A percentile compares a stretch with the other conserved stretches of the same genome.
Conservation (phyloP, 2,113 vertebrate species). For the Centropus unirufus region DNA sequence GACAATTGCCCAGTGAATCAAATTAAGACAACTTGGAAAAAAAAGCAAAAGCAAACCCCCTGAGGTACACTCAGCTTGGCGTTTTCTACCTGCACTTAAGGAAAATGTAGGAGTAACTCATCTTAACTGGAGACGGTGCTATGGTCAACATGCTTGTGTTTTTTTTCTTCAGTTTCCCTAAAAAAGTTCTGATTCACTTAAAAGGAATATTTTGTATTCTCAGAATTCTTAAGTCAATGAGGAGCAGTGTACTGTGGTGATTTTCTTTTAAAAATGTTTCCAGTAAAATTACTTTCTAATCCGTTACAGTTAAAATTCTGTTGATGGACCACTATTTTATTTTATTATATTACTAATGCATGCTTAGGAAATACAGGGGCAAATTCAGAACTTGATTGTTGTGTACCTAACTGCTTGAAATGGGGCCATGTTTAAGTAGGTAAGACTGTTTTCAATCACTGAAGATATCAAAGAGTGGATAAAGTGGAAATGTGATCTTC, state of each 20-base stretch:
- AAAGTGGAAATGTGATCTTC: not conserved
- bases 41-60: not conserved
- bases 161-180: not conserved
- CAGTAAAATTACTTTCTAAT: not conserved
- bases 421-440: not conserved
- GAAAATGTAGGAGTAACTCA: not conserved
- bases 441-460: not conserved
- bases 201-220: not conserved
- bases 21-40: not conserved
- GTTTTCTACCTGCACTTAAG: not conserved
- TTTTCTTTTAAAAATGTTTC: not conserved
- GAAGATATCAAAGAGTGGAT: not conserved
- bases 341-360: not conserved
- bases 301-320: not conserved
- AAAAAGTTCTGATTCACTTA: not conserved
- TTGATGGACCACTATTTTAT: not conserved
- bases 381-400: not conserved
- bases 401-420: not conserved
- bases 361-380: not conserved
- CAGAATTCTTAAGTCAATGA: not conserved
- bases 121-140: not conserved
- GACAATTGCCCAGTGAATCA: not conserved
- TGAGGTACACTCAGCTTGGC: not conserved
- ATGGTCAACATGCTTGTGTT: not conserved
- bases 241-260: not conserved